Percentiles rank a stretch among this genome's conserved stretches.
phyloP scores from a whole-genome alignment of 2,797 vertebrate genomes.

The Yasuhikotakia modesta region DNA sequence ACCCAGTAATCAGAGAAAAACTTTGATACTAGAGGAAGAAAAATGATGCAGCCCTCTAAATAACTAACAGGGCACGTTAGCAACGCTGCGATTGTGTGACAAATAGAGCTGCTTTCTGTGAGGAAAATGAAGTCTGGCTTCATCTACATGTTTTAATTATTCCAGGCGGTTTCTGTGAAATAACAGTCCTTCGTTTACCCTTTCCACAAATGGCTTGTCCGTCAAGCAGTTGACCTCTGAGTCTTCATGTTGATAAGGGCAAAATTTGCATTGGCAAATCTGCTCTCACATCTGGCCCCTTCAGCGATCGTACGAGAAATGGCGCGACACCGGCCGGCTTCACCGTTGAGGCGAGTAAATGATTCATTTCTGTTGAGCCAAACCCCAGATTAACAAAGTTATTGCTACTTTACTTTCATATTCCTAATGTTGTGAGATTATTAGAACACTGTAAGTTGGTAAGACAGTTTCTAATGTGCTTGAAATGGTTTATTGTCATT shows the following conservation, averaged over 20 bases:
- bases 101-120: conserved; percentile 34
- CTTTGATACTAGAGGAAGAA: conserved; percentile 28
- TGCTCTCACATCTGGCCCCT: conserved; percentile 32
- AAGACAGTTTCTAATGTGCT: neutral
- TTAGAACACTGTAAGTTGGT: neutral
- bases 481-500: neutral
- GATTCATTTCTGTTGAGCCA: conserved; percentile 6
- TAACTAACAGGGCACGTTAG: conserved; percentile 33
- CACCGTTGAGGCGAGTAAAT: conserved; percentile 12
- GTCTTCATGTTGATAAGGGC: conserved; percentile 46
- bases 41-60: conserved; percentile 15
- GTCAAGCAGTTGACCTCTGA: conserved; percentile 42
- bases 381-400: neutral
- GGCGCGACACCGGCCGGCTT: conserved; percentile 6
- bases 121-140: conserved; percentile 42
- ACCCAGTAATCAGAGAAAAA: conserved; percentile 37
- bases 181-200: conserved; percentile 36
- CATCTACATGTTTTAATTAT: conserved; percentile 30
- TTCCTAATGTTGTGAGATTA: neutral
- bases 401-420: neutral
- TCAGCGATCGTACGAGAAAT: conserved; percentile 6
- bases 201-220: conserved; percentile 44
- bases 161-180: conserved; percentile 38
- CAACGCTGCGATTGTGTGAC: conserved; percentile 33
- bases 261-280: conserved; percentile 52